phyloP scores from a whole-genome alignment of 2,797 vertebrate species.

The Betta splendens region DNA sequence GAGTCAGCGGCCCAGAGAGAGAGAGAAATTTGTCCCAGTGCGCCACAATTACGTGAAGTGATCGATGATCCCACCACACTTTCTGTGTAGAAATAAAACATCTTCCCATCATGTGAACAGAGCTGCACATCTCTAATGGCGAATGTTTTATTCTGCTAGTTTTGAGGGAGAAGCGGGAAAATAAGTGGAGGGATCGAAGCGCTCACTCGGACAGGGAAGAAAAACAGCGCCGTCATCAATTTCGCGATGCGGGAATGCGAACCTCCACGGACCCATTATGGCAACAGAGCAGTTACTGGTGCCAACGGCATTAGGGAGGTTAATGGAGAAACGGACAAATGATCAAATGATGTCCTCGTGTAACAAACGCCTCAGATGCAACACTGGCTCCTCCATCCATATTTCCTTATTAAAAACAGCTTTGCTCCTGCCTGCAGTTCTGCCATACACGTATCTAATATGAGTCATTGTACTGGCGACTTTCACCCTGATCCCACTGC shows the following conservation, averaged over 20 bases:
- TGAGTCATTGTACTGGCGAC: slow-evolving; percentile 36
- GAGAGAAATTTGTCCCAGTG: no score
- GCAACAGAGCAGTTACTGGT: slow-evolving; percentile 4
- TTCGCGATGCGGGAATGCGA: slow-evolving; percentile 8
- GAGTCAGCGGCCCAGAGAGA: no score
- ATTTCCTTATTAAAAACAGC: slow-evolving; percentile 36
- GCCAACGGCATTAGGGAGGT: slow-evolving; percentile 22
- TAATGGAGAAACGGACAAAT: slow-evolving; percentile 23
- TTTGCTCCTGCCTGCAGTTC: slow-evolving; percentile 1
- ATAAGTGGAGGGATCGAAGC: background rate
- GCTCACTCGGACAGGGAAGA: background rate
- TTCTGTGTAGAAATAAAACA: no score
- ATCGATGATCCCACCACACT: no score
- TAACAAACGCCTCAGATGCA: background rate
- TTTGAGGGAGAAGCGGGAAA: background rate
- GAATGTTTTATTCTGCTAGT: no score
- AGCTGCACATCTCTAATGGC: no score
- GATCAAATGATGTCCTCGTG: slow-evolving; percentile 8
- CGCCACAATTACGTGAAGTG: no score
- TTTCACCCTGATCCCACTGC: slow-evolving; percentile 11
- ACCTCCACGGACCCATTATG: slow-evolving; percentile 21
- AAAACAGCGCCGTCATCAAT: background rate
- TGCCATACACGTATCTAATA: slow-evolving; percentile 14
- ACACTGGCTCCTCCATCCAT: slow-evolving; percentile 6
- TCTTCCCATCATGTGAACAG: no score